Conservation (phyloP, 2,797 vertebrate species). For the Paedocypris micromegethes region DNA sequence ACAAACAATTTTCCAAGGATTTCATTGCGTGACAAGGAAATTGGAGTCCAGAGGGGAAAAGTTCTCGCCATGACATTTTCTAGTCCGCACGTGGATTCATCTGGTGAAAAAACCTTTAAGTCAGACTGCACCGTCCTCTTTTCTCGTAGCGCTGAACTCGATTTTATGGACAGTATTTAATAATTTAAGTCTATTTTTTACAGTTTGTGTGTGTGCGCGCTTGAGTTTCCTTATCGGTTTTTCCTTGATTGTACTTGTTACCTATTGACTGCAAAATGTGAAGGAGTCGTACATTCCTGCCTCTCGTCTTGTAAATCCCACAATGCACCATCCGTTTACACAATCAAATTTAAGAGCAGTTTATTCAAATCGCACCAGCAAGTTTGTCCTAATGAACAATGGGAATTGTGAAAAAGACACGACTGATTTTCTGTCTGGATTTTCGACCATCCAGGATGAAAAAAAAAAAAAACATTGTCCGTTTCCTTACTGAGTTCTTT, state of each 20-base stretch:
- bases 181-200: conserved; percentile 72
- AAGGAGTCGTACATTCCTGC: conserved; percentile 45
- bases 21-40: too few species aligned
- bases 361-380: conserved; percentile 4
- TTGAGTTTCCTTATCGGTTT: conserved; percentile 21
- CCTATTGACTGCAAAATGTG: conserved; percentile 58
- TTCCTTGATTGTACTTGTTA: conserved; percentile 36
- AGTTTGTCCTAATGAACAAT: conserved; percentile 10
- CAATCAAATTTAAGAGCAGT: not conserved
- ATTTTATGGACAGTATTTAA: conserved; percentile 75
- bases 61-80: too few species aligned
- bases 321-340: not conserved
- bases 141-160: conserved; percentile 58
- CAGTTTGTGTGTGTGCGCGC: conserved; percentile 44
- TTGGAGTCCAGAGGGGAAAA: too few species aligned
- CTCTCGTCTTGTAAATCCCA: conserved; percentile 37
- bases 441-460: not conserved
- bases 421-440: not conserved
- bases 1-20: too few species aligned
- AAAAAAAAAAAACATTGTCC: not conserved
- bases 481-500: not conserved
- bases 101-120: too few species aligned
- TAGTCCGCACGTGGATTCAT: too few species aligned
- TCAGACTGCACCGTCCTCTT: conserved; percentile 13
- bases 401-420: not conserved